phyloP scores from a whole-genome alignment of 2,888 invertebrate genomes.

The Hylaea fasciaria region DNA sequence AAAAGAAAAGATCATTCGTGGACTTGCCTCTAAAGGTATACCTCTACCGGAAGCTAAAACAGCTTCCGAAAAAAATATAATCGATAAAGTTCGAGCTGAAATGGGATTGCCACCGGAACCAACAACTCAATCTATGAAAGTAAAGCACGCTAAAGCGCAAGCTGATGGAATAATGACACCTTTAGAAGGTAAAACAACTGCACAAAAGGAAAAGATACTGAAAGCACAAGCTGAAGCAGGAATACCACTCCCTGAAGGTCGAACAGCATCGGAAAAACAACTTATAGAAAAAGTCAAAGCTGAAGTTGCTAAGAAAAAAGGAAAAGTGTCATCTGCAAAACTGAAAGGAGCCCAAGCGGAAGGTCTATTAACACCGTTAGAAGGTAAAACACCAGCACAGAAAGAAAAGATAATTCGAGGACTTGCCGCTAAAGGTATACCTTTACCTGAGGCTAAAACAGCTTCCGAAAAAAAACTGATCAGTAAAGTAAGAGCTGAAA shows the following conservation, averaged over 20 bases:
- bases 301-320: conserved; percentile 1
- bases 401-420: conserved; percentile 52
- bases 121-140: conserved; percentile 36
- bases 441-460: conserved; percentile 41
- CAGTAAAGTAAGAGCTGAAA: conserved; percentile 38
- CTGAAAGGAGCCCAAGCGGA: conserved; percentile 37
- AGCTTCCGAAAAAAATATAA: conserved; percentile 42
- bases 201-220: conserved; percentile 47
- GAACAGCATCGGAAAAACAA: conserved; percentile 46
- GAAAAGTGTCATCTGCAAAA: conserved; percentile 30
- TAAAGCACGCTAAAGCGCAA: conserved; percentile 39
- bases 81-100: conserved; percentile 43
- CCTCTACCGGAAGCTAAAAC: conserved; percentile 5
- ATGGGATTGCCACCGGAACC: conserved; percentile 45
- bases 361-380: conserved; percentile 42
- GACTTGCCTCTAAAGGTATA: neutral
- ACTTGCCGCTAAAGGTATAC: conserved; percentile 44
- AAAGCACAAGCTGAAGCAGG: conserved; percentile 39
- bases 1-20: conserved; percentile 24
- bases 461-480: conserved; percentile 39
- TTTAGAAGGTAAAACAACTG: conserved; percentile 46
- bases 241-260: conserved; percentile 45
- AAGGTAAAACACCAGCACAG: conserved; percentile 49
- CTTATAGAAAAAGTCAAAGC: conserved; percentile 37
- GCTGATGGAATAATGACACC: conserved; percentile 47